A percentile compares a stretch with the other conserved stretches of the same genome.
phyloP scores from a whole-genome alignment of 2,888 invertebrate species.

The Dolomedes plantarius region DNA sequence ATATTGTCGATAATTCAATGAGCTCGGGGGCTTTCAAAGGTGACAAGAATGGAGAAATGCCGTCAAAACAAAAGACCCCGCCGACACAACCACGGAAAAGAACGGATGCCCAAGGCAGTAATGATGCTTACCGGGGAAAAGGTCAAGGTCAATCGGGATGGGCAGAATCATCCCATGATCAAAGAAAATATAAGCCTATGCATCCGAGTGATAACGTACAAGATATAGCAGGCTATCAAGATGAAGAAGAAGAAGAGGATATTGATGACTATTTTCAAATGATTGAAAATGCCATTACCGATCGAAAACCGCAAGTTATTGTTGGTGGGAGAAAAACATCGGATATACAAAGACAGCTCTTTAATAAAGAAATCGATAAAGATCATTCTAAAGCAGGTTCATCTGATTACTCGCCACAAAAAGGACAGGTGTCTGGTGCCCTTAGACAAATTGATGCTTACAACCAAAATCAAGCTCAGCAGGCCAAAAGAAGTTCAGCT shows the following conservation, averaged over 20 bases:
- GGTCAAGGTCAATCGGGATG: not conserved
- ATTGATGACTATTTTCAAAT: slow-evolving; percentile 64
- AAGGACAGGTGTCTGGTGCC: slow-evolving; percentile 45
- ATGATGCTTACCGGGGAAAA: not conserved
- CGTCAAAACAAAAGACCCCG: not conserved
- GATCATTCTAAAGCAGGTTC: not conserved
- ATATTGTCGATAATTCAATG: slow-evolving; percentile 30
- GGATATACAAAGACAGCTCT: slow-evolving; percentile 41
- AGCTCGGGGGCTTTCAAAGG: not conserved
- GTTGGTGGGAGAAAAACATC: slow-evolving; percentile 33
- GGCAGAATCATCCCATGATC: slow-evolving; percentile 1
- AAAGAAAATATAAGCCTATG: slow-evolving; percentile 27
- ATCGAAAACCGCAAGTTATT: slow-evolving; percentile 34
- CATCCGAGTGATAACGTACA: slow-evolving; percentile 36
- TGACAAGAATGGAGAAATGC: slow-evolving; percentile 4
- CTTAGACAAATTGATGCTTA: slow-evolving; percentile 39
- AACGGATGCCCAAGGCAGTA: slow-evolving; percentile 11
- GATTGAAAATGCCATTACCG: slow-evolving; percentile 57
- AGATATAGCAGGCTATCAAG: slow-evolving; percentile 49
- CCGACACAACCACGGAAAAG: slow-evolving; percentile 30
- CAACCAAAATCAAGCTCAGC: slow-evolving; percentile 39
- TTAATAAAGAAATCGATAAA: slow-evolving; percentile 25
- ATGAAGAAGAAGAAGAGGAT: slow-evolving; percentile 55
- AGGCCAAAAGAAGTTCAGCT: slow-evolving; percentile 4
- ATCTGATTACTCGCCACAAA: slow-evolving; percentile 11